Base-by-base conservation (phyloP, 2,797 vertebrate genomes). In the Champsocephalus esox region DNA sequence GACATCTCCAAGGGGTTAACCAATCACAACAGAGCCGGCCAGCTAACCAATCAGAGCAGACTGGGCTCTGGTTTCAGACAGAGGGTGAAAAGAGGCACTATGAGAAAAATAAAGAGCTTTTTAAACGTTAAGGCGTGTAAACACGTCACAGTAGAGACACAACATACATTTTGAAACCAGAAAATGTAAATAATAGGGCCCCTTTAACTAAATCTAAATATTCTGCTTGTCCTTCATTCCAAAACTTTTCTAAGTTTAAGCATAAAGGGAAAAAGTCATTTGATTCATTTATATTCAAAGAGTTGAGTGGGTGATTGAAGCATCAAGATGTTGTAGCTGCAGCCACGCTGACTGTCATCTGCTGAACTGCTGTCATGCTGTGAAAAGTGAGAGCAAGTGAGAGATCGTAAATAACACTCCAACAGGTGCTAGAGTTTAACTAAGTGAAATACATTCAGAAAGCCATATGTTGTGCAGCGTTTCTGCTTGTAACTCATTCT, bases 321-420 rank as follows among this genome's bases (percentile, higher is more conserved):
- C 62, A 0, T 67, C 64, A 80, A 76, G 71, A 79, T 72, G 81
- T 55, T 71, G 28, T 34, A 32, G 48, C 46, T 66, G 14, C 43
- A 66, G 70, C 61, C 70, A 43, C 41, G 5, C 46, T 74, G 83
- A 61, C 65, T 66, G 79, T 80, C 80, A 83, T 80, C 73, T 80
- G 75, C 38, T 75, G n/a, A 56, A 71, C 77, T 70, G 68, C 68
- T 71, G 75, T 14, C 69, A 60, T 41, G 66, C 69, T 74, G 73
- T 70, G 79, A 86, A 83, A 73, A 74, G 64, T 58, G 66, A 66
- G 62, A 60, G 71, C 59, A 56, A 70, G 48, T 51, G 45, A 49
- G 45, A 66, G 63, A 68, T 50, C 48, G 56, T 57, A 80, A 58
- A 52, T 65, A 41, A 73, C 38, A 14, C 60, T 45, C 44, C 51